Base-by-base conservation (phyloP, 2,888 invertebrate species). In the Agrochola macilenta region DNA sequence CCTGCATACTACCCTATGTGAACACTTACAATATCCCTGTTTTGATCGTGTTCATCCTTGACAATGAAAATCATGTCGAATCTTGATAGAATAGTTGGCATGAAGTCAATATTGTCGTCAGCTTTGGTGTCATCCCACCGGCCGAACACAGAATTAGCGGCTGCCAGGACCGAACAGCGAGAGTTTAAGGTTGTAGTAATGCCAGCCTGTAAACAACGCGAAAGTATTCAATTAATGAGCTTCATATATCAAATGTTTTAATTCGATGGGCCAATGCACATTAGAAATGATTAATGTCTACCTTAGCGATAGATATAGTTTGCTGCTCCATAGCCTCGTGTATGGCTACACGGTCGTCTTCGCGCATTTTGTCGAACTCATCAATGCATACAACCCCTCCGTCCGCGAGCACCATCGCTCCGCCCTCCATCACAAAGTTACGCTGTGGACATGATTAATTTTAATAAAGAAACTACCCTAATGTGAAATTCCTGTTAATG, bases 321-420 rank as follows among this genome's bases (percentile, higher is more conserved):
- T 99, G 99, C 92, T 99, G 99, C 93, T 99, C 99, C 99, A 99
- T 99, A 43, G 99, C 99, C 96, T 99, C 99, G 95, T 99, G 99
- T 92, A 99, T 99, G 63, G 99, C 99, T 14, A 99, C 99, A 86
- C 99, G 97, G 95, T 99, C 99, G 93, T 99, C 99, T 95, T 99
- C 99, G 74, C 99, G 97, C 99, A 99, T 99, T 97, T 99, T 99
- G 95, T 99, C 99, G 94, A 99, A 99, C 96, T 99, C 99, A 94
- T 99, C 99, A 92, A 99, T 99, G 94, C 99, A 99, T 1, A 99
- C 99, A 2, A 99, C 99, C 49, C 99, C 99, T 7, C 99, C 99
- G 95, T 99, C 99, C 0, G 99, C 99, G 58, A 99, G 96, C 43
- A 99, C 99, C 99, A 99, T 99, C 1, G 99, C 99, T 17, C 99